Conservation (phyloP, 2,797 vertebrate genomes). For the Acestrorhynchus altus region DNA sequence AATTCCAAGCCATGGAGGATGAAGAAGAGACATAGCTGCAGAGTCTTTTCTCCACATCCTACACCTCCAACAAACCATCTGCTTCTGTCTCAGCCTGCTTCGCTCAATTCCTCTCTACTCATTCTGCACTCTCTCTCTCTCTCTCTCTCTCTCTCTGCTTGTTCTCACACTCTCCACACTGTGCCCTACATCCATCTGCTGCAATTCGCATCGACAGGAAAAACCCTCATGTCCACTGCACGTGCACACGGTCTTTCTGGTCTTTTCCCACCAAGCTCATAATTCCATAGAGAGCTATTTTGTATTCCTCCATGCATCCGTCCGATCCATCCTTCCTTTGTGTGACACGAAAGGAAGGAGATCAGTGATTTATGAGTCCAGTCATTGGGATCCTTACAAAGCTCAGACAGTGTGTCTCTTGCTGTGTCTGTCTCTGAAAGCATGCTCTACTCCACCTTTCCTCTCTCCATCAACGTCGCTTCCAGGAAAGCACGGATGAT, state of each 20-base stretch:
- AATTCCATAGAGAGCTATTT: neutral
- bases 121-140: conserved; percentile 54
- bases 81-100: conserved; percentile 51
- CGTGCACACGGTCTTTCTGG: conserved; percentile 73
- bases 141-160: neutral
- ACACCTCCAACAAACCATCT: neutral
- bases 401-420: conserved; percentile 27
- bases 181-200: conserved; percentile 73
- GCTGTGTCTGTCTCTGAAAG: conserved; percentile 8
- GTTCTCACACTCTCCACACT: neutral
- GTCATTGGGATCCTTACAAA: conserved; percentile 13
- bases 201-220: conserved; percentile 64
- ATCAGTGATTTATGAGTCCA: conserved; percentile 29
- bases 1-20: conserved; percentile 60
- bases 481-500: neutral
- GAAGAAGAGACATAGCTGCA: neutral
- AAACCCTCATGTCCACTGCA: conserved; percentile 58
- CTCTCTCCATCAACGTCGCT: neutral
- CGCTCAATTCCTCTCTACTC: conserved; percentile 30
- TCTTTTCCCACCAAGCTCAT: neutral
- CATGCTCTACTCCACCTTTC: neutral
- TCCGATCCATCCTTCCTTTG: conserved; percentile 31
- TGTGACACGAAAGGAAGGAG: conserved; percentile 33
- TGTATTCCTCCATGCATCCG: neutral
- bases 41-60: conserved; percentile 39